A percentile compares a stretch with the other conserved stretches of the same genome.
Evolutionary conservation across 2,888 invertebrate species (phyloP).

Genomic region (Ceratothoa steindachneri): DNA sequence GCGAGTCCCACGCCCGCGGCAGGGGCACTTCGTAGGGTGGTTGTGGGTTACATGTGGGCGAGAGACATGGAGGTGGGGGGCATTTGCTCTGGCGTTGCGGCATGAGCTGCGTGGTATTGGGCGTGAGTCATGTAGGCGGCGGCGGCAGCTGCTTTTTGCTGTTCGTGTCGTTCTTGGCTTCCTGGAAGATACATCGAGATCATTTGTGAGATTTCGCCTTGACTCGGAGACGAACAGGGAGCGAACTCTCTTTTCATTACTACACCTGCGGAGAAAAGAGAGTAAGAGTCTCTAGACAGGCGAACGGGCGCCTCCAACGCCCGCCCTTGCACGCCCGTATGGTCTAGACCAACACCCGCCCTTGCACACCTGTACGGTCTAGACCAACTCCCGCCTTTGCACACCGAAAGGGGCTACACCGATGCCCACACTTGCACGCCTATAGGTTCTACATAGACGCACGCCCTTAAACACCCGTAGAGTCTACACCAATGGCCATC

Average conservation of each 20-base stretch:
- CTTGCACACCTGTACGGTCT: too few relatives aligned
- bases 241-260: conserved; percentile 43
- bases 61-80: conserved; percentile 44
- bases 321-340: too few relatives aligned
- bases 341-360: too few relatives aligned
- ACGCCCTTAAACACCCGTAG: too few relatives aligned
- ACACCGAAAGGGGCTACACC: too few relatives aligned
- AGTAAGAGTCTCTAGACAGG: conserved; percentile 4
- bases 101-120: conserved; percentile 45
- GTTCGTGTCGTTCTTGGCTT: conserved; percentile 44
- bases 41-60: conserved; percentile 39
- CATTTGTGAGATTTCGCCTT: conserved; percentile 43
- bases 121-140: conserved; percentile 45
- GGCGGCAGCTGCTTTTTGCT: conserved; percentile 43
- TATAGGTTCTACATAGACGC: too few relatives aligned
- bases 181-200: conserved; percentile 45
- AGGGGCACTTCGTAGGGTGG: too few relatives aligned
- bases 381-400: too few relatives aligned
- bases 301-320: neutral
- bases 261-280: conserved; percentile 20
- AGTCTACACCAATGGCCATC: too few relatives aligned
- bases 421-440: too few relatives aligned
- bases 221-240: conserved; percentile 12
- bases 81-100: conserved; percentile 41
- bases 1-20: too few relatives aligned